These are phyloP conservation scores for Pseudomyrmex sp. DNA, from an alignment of 1,140 invertebrate genomes.

Conservation along the genomic window DNA sequence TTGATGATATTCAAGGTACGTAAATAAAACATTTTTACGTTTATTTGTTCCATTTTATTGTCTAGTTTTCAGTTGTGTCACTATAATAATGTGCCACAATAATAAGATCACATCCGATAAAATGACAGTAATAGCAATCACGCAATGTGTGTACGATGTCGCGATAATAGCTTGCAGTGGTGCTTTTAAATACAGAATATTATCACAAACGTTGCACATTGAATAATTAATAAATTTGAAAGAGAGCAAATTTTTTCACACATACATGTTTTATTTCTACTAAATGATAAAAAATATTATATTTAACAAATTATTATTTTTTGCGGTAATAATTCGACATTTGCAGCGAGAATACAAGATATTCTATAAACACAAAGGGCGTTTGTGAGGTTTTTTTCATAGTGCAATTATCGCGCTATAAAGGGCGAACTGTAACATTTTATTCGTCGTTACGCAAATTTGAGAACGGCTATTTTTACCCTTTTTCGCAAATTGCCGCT, in stretches of 20 bases:
- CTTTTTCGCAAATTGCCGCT: constrained; percentile 19
- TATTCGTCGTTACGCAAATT: constrained; percentile 42
- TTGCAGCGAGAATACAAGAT: not conserved
- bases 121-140: not conserved
- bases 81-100: not conserved
- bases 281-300: constrained; percentile 20
- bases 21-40: constrained; percentile 18
- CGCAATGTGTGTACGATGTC: not conserved
- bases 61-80: not conserved
- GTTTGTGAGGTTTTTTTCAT: not conserved
- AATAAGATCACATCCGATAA: not conserved
- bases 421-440: constrained; percentile 39
- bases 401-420: constrained; percentile 1
- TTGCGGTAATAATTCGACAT: not conserved
- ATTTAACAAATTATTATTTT: not conserved
- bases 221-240: constrained; percentile 2
- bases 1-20: constrained; percentile 93
- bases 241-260: not conserved
- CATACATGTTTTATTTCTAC: not conserved
- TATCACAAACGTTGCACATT: not conserved
- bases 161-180: not conserved
- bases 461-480: constrained; percentile 11
- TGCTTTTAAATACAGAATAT: not conserved
- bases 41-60: constrained; percentile 7
- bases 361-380: constrained; percentile 2